Conservation (phyloP, 2,797 vertebrate species). For the Trematomus bernacchii region DNA sequence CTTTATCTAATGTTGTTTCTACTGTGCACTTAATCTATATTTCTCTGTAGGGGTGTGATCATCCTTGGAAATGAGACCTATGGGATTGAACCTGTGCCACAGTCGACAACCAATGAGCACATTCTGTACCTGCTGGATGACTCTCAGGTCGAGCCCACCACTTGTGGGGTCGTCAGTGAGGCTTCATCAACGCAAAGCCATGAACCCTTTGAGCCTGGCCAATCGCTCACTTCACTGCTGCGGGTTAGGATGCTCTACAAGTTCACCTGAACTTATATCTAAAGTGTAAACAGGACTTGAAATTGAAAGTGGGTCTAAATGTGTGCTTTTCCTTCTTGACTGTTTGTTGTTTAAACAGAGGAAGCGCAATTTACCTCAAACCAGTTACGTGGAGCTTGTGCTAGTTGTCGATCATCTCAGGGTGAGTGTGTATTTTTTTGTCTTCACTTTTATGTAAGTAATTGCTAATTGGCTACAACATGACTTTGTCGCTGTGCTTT, state of each 20-base stretch:
- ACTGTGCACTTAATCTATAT: not conserved
- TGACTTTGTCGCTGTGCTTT: not conserved
- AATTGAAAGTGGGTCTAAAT: not conserved
- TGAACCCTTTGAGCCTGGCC: conserved; percentile 56
- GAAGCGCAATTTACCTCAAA: conserved; percentile 86
- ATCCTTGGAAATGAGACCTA: conserved; percentile 82
- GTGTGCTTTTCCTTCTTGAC: not conserved
- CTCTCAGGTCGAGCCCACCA: conserved; percentile 54
- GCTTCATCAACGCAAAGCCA: conserved; percentile 27
- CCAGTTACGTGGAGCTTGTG: conserved; percentile 89
- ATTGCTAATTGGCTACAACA: not conserved
- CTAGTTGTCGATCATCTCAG: conserved; percentile 90
- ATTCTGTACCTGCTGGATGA: conserved; percentile 84
- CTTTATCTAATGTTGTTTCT: not conserved
- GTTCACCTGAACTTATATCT: not conserved
- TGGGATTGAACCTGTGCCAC: conserved; percentile 86
- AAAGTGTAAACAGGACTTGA: not conserved
- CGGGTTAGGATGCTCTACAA: conserved; percentile 57
- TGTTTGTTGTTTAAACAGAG: conserved; percentile 75
- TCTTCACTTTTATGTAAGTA: not conserved
- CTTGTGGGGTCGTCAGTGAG: conserved; percentile 84
- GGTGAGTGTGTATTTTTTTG: conserved; percentile 74
- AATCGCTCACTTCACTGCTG: conserved; percentile 68
- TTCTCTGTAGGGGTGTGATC: conserved; percentile 87
- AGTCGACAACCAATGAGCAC: conserved; percentile 84